Evolutionary conservation across 1,140 invertebrate species (phyloP), one percentile per base, ranked within the genome.

Genomic region (Heliconius hewitsoni): DNA sequence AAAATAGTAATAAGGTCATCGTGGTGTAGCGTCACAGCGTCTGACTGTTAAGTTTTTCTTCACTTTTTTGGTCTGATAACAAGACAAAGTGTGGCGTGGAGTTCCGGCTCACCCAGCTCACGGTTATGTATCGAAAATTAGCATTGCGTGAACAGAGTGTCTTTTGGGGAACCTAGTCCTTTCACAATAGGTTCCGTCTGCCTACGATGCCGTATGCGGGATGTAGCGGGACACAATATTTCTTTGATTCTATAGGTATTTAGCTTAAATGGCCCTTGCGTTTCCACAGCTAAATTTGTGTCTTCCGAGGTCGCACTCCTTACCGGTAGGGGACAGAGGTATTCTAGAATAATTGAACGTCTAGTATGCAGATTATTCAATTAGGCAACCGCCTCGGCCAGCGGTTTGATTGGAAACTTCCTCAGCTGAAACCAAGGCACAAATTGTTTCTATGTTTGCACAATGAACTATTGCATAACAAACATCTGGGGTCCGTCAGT

Each of bases 311-410:
- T 81, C 81, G 78, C 76, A 76, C 77, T 82, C 80, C 77, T 81
- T 81, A 79, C 76, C 82, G 39, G 82, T 79, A 79, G 82, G 82
- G 84, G 82, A 76, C 76, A 37, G 73, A 82, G 80, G 80, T 82
- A 84, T 83, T 83, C 86, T 82, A 81, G 82, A 80, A 83, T 84
- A 85, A 85, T 85, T 83, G 86, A 82, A 74, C 79, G 81, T 86
- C 86, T 85, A 85, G 81, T 84, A 87, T 87, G 86, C 81, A 85
- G 85, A 85, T 87, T 87, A 87, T 87, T 85, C 86, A 85, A 87
- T 87, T 87, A 87, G 81, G 70, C 81, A 82, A 82, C 82, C 77
- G 86, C 80, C 77, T 80, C 82, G 82, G 76, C 81, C 79, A 77
- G 77, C 60, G 83, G 39, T 78, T 81, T 81, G 83, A 87, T 87